Base-by-base conservation (phyloP, 1,140 invertebrate species). In the Cydia amplana region DNA sequence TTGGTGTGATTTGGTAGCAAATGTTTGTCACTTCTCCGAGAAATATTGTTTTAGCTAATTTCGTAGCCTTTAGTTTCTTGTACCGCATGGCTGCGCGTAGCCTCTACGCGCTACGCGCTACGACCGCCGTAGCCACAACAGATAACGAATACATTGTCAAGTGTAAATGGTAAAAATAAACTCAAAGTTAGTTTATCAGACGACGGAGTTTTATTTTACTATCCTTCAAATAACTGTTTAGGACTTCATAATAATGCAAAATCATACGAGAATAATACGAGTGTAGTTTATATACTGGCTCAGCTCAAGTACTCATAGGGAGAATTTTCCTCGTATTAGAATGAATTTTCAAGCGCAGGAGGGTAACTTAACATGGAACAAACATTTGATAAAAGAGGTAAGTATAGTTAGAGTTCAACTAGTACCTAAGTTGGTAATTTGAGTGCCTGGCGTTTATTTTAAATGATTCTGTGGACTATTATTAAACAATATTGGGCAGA, bases 131-230 rank as follows among this genome's bases (percentile, higher is more conserved):
- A 92, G 91, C 88, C 84, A 84, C 90, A 91, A 91, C 91, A 93
- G 91, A 92, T 90, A 87, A 89, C 89, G 91, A 92, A 88, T 93
- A 93, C 90, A 93, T 93, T 93, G 93, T 93, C 93, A 93, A 93
- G 93, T 93, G 93, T 93, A 93, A 93, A 93, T 93, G 92, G 93
- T 93, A 93, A 93, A 90, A 93, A 93, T 93, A 93, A 93, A 93
- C 92, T 93, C 91, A 93, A 93, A 93, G 92, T 93, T 93, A 93
- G 93, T 93, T 93, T 93, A 93, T 93, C 93, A 93, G 90, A 93
- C 23, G 88, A 82, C 84, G 78, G 86, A 91, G 85, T 91, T 91
- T 91, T 84, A 92, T 91, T 91, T 90, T 83, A 79, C 79, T 72
- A 74, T 43, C 77, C 79, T 82, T 40, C 73, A 18, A 36, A 40